Conservation (phyloP, 92 coral and sea anemone species). For the Umimayanthus kanabou region DNA sequence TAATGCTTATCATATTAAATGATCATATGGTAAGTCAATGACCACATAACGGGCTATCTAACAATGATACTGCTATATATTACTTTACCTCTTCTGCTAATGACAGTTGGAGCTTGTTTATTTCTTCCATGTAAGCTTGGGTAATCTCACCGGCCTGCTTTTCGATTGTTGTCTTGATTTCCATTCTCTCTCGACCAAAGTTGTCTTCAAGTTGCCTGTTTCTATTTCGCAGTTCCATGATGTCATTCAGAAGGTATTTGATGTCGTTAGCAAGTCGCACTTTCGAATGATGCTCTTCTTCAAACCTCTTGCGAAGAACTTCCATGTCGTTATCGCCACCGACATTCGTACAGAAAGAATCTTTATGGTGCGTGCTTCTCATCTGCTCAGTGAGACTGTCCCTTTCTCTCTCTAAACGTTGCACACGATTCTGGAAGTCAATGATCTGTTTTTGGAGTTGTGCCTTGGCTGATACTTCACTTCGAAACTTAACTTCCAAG, state of each 20-base stretch:
- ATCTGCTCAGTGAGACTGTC: slow-evolving; percentile 61
- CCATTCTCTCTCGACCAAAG: slow-evolving; percentile 76
- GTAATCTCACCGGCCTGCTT: slow-evolving; percentile 87
- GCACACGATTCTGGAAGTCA: slow-evolving; percentile 68
- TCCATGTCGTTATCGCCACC: slow-evolving; percentile 59
- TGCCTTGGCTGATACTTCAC: slow-evolving; percentile 57
- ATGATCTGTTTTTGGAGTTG: slow-evolving; percentile 63
- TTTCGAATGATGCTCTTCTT: slow-evolving; percentile 74
- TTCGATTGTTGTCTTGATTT: slow-evolving; percentile 77
- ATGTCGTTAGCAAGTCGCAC: slow-evolving; percentile 78
- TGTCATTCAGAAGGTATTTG: slow-evolving; percentile 73
- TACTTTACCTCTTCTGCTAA: slow-evolving; percentile 67
- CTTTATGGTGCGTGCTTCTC: slow-evolving; percentile 39
- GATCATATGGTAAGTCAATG: too few relatives aligned
- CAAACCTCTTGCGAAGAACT: slow-evolving; percentile 62
- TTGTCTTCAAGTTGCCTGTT: slow-evolving; percentile 77
- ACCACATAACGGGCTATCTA: too few relatives aligned
- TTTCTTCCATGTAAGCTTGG: slow-evolving; percentile 73
- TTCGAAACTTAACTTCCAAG: slow-evolving; percentile 66
- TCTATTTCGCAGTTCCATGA: slow-evolving; percentile 75
- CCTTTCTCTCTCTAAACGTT: slow-evolving; percentile 70
- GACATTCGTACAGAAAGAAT: slow-evolving; percentile 43
- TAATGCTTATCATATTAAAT: too few relatives aligned
- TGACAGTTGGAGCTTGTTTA: slow-evolving; percentile 72
- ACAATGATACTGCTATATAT: background rate